Evolutionary conservation across 2,113 vertebrate genomes (phyloP), one percentile per base, ranked within the genome.

Genomic region (Ranitomeya variabilis): DNA sequence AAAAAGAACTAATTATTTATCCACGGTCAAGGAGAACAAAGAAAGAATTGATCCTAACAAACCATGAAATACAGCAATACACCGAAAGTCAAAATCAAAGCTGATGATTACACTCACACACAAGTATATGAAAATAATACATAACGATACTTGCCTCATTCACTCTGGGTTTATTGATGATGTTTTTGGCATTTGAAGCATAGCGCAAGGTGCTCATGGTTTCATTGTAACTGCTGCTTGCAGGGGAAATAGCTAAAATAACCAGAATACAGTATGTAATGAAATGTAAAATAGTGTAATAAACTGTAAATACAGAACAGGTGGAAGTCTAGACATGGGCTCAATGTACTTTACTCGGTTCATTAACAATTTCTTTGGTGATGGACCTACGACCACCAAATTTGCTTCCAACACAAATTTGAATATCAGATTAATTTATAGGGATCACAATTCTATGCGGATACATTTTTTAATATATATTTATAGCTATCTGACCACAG

Each of bases 201-300:
- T 99, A 99, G 93, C 98, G 96, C 90, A 99, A 92, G 0, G 98
- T 99, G 93, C 97, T 99, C 91, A 99, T 97, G 86, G 97, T 99
- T 92, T 99, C 98, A 0, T 92, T 97, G 94, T 99, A 99, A 91
- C 97, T 96, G 92, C 92, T 97, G 59, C 95, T 96, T 69, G 97
- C 97, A 80, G 98, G 98, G 14, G 98, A 99, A 64, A 99, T 94
- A 11, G 98, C 98, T 99, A 92, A 16, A 92, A 59, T 37, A 2
- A 87, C 79, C 90, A 80, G 0, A 90, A 45, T 90, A 0, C 9
- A 12, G n/a, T n/a, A 7, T 80, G 51, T 23, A 23, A 67, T 51
- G 4, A 7, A 37, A 15, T 31, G 89, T 82, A 90, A 52, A 91
- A 0, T 12, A 19, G 5, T 80, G 16, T 52, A 52, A 54, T 67